Evolutionary conservation across 2,888 invertebrate genomes (phyloP).

Genomic region (Suillia variegata): DNA sequence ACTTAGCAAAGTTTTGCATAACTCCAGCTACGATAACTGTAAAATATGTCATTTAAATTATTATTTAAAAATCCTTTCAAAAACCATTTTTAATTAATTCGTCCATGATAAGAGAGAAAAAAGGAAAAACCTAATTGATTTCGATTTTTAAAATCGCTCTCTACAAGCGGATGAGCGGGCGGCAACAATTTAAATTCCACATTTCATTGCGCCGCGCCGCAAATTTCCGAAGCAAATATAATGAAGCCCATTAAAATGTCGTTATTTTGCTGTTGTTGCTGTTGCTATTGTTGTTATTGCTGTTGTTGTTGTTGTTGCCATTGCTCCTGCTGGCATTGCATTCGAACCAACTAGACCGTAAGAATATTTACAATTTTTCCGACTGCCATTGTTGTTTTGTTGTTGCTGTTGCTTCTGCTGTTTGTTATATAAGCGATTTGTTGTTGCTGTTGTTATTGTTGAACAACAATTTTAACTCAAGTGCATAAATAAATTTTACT

Average conservation of each 20-base stretch:
- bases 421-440: too few relatives aligned
- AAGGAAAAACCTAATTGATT: too few relatives aligned
- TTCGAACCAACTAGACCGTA: slow-evolving; percentile 23
- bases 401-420: slow-evolving; percentile 6
- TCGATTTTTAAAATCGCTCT: too few relatives aligned
- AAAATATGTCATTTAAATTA: too few relatives aligned
- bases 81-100: too few relatives aligned
- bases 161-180: too few relatives aligned
- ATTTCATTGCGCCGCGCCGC: slow-evolving; percentile 13
- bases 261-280: slow-evolving; percentile 12
- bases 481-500: slow-evolving; percentile 2
- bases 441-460: slow-evolving; percentile 11
- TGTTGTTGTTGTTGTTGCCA: too few relatives aligned
- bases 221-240: slow-evolving; percentile 14
- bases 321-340: slow-evolving; percentile 9
- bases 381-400: background rate
- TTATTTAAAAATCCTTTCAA: too few relatives aligned
- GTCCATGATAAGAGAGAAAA: too few relatives aligned
- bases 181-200: background rate
- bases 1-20: too few relatives aligned
- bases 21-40: too few relatives aligned
- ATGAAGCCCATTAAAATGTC: slow-evolving; percentile 25
- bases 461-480: slow-evolving; percentile 17
- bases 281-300: too few relatives aligned
- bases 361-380: slow-evolving; percentile 18